Base-by-base conservation (phyloP, 2,888 invertebrate species). In the Parelbella ahira region DNA sequence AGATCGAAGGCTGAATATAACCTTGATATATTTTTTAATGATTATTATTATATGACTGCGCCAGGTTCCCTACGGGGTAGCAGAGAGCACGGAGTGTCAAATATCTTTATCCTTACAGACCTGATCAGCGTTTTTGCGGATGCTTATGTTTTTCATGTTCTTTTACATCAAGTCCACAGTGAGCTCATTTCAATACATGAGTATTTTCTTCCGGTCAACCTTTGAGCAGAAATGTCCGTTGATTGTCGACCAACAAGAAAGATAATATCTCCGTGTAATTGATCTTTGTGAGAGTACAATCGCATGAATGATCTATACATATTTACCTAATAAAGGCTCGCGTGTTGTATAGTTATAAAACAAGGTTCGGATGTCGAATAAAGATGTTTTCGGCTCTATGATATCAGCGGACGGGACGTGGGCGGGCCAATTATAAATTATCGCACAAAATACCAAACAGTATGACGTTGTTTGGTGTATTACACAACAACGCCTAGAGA, bases 191-290 rank as follows among this genome's bases (percentile, higher is more conserved):
- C 12, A 33, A 27, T 29, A 23, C 19, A 33, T 8, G 20, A 41
- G 41, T 33, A 12, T 33, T 33, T 33, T 41, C 41, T 41, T 41
- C 41, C 41, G 41, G 41, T 41, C 41, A 41, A 41, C 27, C 33
- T 27, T 24, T 19, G 20, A 37, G 20, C 20, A 25, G 8, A 24
- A 24, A 33, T 41, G 41, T 41, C 41, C 41, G 27, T 41, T 41
- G 27, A 41, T 15, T 33, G 41, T 28, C 28, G 37, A 33, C 27
- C 21, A 12, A 15, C 30, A 15, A 30, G 19, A 11, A 21, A 41
- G 33, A 41, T 41, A 27, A 25, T 25, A 41, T 41, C 39, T 39
- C 19, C 2, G 27, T 27, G 33, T 27, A 33, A 41, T 33, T 33
- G 27, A 41, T 37, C 37, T 37, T 37, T 37, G 28, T 37, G 32